These are phyloP conservation scores for Clepsis dumicolana DNA, from an alignment of 2,888 invertebrate species.

Conservation along the genomic window DNA sequence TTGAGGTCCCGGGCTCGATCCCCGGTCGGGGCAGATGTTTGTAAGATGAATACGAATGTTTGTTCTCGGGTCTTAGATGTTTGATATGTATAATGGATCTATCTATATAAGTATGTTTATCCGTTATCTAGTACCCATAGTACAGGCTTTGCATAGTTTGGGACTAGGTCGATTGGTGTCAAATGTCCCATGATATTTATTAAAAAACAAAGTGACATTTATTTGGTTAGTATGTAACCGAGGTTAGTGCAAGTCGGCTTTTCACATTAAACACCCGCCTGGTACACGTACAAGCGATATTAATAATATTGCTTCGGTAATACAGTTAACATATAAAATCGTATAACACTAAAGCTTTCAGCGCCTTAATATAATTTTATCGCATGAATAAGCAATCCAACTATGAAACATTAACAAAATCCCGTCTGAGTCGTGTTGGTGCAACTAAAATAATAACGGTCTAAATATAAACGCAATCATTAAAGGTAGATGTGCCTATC, in stretches of 20 bases:
- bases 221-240: too few relatives aligned
- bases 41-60: too few relatives aligned
- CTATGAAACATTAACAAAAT: conserved; percentile 33
- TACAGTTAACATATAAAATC: conserved; percentile 18
- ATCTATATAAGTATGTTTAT: too few relatives aligned
- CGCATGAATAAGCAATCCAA: conserved; percentile 33
- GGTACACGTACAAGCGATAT: background rate
- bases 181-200: too few relatives aligned
- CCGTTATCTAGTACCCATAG: too few relatives aligned
- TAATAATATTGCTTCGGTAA: conserved; percentile 9
- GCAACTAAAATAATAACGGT: conserved; percentile 45
- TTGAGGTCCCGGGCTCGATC: too few relatives aligned
- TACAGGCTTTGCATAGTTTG: too few relatives aligned
- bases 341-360: conserved; percentile 24
- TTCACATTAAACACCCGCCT: background rate
- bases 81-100: too few relatives aligned
- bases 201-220: too few relatives aligned
- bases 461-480: conserved; percentile 56
- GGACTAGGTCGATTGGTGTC: too few relatives aligned
- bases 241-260: background rate
- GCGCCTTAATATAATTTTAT: conserved; percentile 30
- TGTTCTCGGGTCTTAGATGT: too few relatives aligned
- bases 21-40: too few relatives aligned
- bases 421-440: conserved; percentile 12
- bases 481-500: conserved; percentile 58